Conservation (phyloP, 2,797 vertebrate species). For the Spinus olivaceus region DNA sequence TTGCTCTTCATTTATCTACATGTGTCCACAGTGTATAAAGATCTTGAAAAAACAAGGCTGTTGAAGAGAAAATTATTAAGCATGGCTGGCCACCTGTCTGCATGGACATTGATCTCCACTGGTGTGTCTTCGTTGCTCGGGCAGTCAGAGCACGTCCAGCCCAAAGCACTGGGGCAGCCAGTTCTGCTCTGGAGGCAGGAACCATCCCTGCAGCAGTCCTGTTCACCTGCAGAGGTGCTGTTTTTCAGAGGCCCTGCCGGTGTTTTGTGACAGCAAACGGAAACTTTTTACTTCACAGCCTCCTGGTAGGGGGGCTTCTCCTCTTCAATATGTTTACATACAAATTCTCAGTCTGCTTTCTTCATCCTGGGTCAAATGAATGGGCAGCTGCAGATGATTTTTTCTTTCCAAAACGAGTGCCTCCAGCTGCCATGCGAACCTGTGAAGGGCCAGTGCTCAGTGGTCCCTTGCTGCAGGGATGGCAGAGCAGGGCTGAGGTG, state of each 20-base stretch:
- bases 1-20: not conserved
- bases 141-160: not conserved
- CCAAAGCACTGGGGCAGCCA: not conserved
- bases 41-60: not conserved
- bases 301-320: not conserved
- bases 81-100: not conserved
- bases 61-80: not conserved
- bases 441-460: not conserved
- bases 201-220: not conserved
- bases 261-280: not conserved
- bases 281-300: not conserved
- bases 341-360: not conserved
- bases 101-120: not conserved
- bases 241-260: not conserved
- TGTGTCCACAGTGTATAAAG: not conserved
- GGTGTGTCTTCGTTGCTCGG: not conserved
- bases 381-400: not conserved
- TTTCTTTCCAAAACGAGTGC: not conserved
- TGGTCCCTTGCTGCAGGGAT: rapidly evolving
- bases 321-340: not conserved
- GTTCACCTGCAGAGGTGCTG: not conserved
- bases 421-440: not conserved
- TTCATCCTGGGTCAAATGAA: not conserved
- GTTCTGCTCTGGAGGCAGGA: not conserved
- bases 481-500: not conserved